A percentile compares a stretch with the other conserved stretches of the same genome.
Conservation (phyloP, 2,888 invertebrate species). For the Morpho helenor region DNA sequence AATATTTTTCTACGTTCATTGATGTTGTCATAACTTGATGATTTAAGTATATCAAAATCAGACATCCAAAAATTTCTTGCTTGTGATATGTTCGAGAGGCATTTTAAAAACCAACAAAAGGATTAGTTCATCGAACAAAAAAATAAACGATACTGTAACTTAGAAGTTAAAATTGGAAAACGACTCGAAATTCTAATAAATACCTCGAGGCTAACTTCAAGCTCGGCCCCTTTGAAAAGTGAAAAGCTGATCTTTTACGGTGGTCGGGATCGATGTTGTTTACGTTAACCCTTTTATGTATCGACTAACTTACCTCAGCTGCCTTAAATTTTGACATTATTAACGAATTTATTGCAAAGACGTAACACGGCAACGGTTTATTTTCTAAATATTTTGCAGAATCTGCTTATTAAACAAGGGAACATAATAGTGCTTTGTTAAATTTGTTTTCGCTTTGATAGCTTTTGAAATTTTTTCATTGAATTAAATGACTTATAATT, state of each 20-base stretch:
- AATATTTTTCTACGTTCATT: neutral
- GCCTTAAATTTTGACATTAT: neutral
- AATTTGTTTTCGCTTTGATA: too few species aligned
- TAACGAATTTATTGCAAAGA: neutral
- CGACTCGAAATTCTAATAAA: constrained; percentile 67
- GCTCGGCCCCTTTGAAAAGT: constrained; percentile 64
- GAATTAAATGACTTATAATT: too few species aligned
- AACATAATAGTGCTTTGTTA: too few species aligned
- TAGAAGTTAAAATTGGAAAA: constrained; percentile 72
- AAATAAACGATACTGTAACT: constrained; percentile 60
- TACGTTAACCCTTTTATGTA: constrained; percentile 22
- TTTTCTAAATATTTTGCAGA: too few species aligned
- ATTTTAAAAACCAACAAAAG: constrained; percentile 56
- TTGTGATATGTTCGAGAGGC: constrained; percentile 17
- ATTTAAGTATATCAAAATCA: neutral
- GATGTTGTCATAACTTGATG: neutral
- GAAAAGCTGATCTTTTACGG: constrained; percentile 59
- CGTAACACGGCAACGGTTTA: too few species aligned
- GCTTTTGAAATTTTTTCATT: too few species aligned
- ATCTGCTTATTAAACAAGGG: too few species aligned
- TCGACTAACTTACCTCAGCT: constrained; percentile 2
- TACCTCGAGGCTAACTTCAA: constrained; percentile 63
- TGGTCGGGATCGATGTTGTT: constrained; percentile 37
- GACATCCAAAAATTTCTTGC: neutral
- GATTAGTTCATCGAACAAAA: constrained; percentile 57